Evolutionary conservation across 2,797 vertebrate genomes (phyloP), one percentile per base, ranked within the genome.

Genomic region (Acanthurus lineatus): DNA sequence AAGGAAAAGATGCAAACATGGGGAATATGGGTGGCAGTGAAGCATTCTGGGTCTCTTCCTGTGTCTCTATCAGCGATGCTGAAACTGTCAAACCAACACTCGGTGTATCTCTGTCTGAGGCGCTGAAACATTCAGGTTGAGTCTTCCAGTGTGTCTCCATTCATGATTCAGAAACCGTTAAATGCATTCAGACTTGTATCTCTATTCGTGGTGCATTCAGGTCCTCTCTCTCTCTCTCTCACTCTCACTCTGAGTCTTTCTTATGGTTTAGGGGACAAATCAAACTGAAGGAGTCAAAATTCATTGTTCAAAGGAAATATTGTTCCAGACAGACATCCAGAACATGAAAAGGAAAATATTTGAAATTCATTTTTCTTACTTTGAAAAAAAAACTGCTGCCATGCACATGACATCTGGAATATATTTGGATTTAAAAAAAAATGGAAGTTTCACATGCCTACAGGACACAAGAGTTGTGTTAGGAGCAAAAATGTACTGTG

Each of bases 381-480:
- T 12, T 71, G 53, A 42, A 35, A 65, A 25, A 32, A 32, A 32
- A 32, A 32, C 0, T 25, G 64, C 35, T 11, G 20, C 35, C 28
- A 22, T 69, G 48, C 32, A 58, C 12, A 40, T 19, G 54, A 7
- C 47, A 32, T 73, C 14, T 20, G 52, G 22, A 65, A 42, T 67
- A 52, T n/a, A 6, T 69, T 74, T 79, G 68, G 81, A 49, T 79
- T 59, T 54, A 71, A 73, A 51, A 72, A 79, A 67, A 53, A 48
- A 52, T 78, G 69, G 52, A 76, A 66, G 67, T 70, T 66, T 6
- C 20, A 69, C 35, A 64, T 38, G 64, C 73, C 74, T 85, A 38
- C 38, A 63, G 83, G 74, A 85, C 88, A 82, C 61, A 48, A 60
- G 53, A 7, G 10, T 48, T 47, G 28, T 32, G 28, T 32, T 4